These are phyloP conservation scores for Muraenolepis orangiensis DNA, from an alignment of 2,797 vertebrate species.

Conservation along the genomic window DNA sequence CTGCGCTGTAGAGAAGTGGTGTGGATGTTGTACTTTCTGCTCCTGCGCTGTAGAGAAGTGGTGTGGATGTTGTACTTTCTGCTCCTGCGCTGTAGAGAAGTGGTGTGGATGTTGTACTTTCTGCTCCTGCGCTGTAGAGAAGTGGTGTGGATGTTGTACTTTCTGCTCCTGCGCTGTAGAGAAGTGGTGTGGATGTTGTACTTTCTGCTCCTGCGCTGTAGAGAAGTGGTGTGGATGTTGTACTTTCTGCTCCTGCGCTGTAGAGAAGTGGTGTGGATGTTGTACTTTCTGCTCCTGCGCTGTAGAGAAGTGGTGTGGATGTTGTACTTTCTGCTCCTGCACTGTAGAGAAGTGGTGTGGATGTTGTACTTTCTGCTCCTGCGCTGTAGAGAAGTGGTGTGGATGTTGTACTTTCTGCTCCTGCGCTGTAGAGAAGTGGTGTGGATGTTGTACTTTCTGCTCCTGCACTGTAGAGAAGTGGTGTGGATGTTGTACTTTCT, in stretches of 20 bases:
- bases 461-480: not conserved
- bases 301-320: not conserved
- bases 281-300: conserved; percentile 15
- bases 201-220: conserved; percentile 3
- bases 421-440: not conserved
- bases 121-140: too few species aligned
- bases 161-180: not conserved
- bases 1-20: not conserved
- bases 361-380: conserved; percentile 22
- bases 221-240: not conserved
- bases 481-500: conserved; percentile 14
- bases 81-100: not conserved
- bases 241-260: conserved; percentile 11
- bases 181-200: not conserved
- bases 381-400: not conserved
- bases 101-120: conserved; percentile 11
- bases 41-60: not conserved
- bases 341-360: not conserved
- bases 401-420: conserved; percentile 18
- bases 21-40: conserved; percentile 17
- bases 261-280: not conserved
- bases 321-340: conserved; percentile 20
- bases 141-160: conserved; percentile 4
- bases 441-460: conserved; percentile 17
- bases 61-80: conserved; percentile 14